Evolutionary conservation across 2,113 vertebrate species (phyloP).

Genomic region (Poeciliopsis prolifica): DNA sequence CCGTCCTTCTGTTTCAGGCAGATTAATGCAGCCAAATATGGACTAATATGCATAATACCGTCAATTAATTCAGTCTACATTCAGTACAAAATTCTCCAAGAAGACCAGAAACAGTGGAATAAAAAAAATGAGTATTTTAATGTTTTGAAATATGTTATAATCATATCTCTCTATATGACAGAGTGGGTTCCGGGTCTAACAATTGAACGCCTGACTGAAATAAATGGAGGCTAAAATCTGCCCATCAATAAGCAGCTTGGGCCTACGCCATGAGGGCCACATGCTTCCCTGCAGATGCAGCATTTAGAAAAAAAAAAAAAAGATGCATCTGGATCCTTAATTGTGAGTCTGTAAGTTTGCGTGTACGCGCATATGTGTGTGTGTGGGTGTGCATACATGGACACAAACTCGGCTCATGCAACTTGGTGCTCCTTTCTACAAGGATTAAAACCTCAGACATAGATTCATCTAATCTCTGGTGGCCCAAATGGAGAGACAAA

Average conservation of each 20-base stretch:
- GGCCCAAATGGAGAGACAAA: conserved; percentile 70
- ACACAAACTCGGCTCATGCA: conserved; percentile 30
- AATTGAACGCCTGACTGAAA: conserved; percentile 66
- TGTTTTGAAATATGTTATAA: conserved; percentile 12
- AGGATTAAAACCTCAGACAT: conserved; percentile 75
- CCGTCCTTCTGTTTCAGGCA: conserved; percentile 29
- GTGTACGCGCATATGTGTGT: conserved; percentile 8
- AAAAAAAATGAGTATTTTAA: conserved; percentile 1
- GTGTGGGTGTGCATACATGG: conserved; percentile 3
- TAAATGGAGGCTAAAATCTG: conserved; percentile 66
- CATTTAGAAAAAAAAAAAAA: conserved; percentile 27
- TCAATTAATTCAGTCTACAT: conserved; percentile 17
- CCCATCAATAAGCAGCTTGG: conserved; percentile 75
- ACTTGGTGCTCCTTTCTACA: conserved; percentile 69
- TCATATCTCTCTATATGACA: conserved; percentile 31
- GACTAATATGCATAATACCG: conserved; percentile 2
- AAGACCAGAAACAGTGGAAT: background rate
- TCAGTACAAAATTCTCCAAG: background rate
- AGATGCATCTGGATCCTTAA: conserved; percentile 69
- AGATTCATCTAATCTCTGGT: conserved; percentile 74
- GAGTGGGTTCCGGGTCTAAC: conserved; percentile 37
- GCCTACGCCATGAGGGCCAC: conserved; percentile 50
- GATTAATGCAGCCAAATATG: conserved; percentile 20
- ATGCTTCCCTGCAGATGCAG: conserved; percentile 63
- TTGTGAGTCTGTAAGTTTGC: background rate